Conservation (phyloP, 2,113 vertebrate genomes). For the Myotis davidii region DNA sequence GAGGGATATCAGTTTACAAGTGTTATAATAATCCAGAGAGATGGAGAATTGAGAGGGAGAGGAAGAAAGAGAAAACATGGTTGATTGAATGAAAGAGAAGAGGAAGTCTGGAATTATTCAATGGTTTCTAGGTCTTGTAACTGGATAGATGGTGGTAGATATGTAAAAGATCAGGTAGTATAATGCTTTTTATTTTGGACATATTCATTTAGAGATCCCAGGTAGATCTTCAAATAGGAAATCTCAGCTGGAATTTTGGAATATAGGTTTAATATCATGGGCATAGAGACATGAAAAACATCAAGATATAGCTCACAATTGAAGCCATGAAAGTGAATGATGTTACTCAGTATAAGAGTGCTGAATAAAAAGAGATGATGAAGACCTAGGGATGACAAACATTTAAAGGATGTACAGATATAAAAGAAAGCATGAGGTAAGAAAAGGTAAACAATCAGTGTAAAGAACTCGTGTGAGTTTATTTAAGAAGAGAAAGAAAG, state of each 20-base stretch:
- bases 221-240: not conserved
- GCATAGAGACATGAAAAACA: not conserved
- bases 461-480: not conserved
- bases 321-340: not conserved
- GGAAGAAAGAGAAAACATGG: not conserved
- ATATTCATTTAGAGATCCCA: not conserved
- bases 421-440: not conserved
- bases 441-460: not conserved
- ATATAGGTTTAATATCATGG: not conserved
- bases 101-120: not conserved
- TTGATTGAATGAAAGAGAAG: not conserved
- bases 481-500: not conserved
- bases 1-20: not conserved
- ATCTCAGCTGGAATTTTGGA: not conserved
- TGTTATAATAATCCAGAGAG: not conserved
- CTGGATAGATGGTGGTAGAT: not conserved
- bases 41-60: not conserved
- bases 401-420: not conserved
- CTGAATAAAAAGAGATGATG: not conserved
- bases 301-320: not conserved
- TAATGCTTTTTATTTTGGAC: not conserved
- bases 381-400: not conserved
- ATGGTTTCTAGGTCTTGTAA: not conserved
- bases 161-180: not conserved
- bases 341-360: not conserved